These are phyloP conservation scores for Synergus umbraculus DNA, from an alignment of 2,888 invertebrate species.

Conservation along the genomic window DNA sequence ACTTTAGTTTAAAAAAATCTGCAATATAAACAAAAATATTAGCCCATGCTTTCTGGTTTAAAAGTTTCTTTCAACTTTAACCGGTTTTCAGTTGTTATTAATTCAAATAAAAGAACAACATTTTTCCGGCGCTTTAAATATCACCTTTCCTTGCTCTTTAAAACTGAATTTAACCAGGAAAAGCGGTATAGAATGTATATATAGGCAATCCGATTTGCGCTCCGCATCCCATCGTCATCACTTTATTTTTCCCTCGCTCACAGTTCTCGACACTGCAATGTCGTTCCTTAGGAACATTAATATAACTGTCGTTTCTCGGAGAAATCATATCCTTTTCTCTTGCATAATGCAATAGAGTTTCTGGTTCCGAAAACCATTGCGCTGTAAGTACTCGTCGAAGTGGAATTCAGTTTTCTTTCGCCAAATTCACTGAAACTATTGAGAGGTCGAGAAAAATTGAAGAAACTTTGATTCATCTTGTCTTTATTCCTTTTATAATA, in stretches of 20 bases:
- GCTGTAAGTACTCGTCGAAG: conserved; percentile 28
- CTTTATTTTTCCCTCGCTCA: conserved; percentile 30
- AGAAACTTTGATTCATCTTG: neutral
- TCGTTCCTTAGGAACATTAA: conserved; percentile 38
- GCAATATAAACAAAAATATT: no score
- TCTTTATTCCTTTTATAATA: neutral
- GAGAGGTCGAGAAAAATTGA: neutral
- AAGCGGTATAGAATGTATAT: neutral
- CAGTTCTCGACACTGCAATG: neutral
- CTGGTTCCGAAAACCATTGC: conserved; percentile 34
- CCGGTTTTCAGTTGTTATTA: neutral
- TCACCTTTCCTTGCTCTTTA: neutral
- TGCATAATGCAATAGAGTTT: conserved; percentile 30
- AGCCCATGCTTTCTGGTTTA: neutral
- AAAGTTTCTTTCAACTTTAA: neutral
- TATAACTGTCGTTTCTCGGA: conserved; percentile 22
- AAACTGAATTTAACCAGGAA: neutral
- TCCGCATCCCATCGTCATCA: conserved; percentile 2
- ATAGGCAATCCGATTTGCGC: conserved; percentile 20
- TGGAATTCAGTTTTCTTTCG: neutral
- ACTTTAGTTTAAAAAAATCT: neutral
- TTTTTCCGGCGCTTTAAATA: conserved; percentile 19
- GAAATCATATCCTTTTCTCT: conserved; percentile 37
- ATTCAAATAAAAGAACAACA: neutral
- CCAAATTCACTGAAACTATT: neutral